Base-by-base conservation (phyloP, 2,113 vertebrate genomes). In the Panurus biarmicus region DNA sequence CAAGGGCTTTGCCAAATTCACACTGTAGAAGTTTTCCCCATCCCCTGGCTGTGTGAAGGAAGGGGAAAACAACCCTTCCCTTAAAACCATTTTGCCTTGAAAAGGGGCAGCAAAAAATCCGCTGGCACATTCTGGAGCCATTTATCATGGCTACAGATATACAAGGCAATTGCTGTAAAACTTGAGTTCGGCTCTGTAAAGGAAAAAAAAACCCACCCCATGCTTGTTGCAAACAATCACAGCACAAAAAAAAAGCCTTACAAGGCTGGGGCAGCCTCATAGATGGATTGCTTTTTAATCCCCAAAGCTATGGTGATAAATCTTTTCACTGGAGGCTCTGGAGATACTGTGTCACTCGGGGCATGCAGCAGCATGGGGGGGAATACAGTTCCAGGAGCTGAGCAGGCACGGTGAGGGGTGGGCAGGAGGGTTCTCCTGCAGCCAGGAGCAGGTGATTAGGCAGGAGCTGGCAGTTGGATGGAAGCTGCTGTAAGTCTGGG, bases 251-350 rank as follows among this genome's bases (percentile, higher is more conserved):
- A 93, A 95, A 76, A 87, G 91, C 94, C 97, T 95, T 96, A 97
- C 95, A 97, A 97, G 97, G 95, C 96, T 85, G 95, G 64, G 64
- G n/a, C 88, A 77, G 94, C 77, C 74, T 90, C 74, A 15, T 14
- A 71, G 95, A 96, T 87, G 78, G 93, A 97, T 97, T 78, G 88
- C 40, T 87, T 95, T 96, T 94, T 96, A 97, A 97, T 97, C 95
- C 95, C n/a, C 60, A 75, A 91, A 84, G 94, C 86, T 71, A 17
- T 9, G 14, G 87, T 67, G 74, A 94, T 97, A 95, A 97, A 97
- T 97, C 93, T 91, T 96, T 78, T 67, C 47, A 57, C 53, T 96
- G 89, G 88, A 80, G 83, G 77, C 85, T 47, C 51, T 10, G 10
- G 81, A 90, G 78, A 91, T 38, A 65, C 20, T 54, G 56, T 89